A percentile compares a stretch with the other conserved stretches of the same genome.
Conservation (phyloP, 2,888 invertebrate species). For the Heteromurus nitidus region DNA sequence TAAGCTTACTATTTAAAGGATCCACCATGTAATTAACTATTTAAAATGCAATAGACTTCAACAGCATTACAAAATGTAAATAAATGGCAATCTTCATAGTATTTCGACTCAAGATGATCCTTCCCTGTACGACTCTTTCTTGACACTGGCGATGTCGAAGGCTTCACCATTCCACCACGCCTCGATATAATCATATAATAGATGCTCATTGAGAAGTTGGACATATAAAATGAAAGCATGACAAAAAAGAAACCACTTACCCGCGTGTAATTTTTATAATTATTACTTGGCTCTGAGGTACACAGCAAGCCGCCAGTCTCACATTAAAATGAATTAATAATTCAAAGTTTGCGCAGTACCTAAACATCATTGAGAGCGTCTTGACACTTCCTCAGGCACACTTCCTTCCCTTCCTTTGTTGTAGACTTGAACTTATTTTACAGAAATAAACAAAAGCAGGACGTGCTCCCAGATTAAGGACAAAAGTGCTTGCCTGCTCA, state of each 20-base stretch:
- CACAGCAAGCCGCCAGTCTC: too few species aligned
- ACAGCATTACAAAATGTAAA: too few species aligned
- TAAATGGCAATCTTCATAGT: neutral
- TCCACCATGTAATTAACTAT: too few species aligned
- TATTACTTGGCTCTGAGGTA: too few species aligned
- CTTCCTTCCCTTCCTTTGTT: constrained; percentile 53
- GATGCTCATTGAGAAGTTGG: too few species aligned
- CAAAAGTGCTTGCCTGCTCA: neutral
- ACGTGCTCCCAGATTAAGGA: neutral
- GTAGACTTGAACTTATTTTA: constrained; percentile 55
- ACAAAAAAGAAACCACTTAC: neutral
- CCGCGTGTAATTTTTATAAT: too few species aligned
- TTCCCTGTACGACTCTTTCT: neutral
- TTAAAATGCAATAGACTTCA: too few species aligned
- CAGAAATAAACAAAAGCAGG: constrained; percentile 9
- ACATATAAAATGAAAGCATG: neutral
- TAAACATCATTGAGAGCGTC: neutral
- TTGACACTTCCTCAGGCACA: constrained; percentile 23
- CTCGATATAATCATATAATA: too few species aligned
- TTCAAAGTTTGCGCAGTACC: too few species aligned
- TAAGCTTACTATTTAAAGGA: too few species aligned
- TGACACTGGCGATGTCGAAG: neutral
- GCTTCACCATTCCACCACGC: too few species aligned
- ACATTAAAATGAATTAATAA: too few species aligned
- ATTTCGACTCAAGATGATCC: neutral